Evolutionary conservation across 1,140 invertebrate species (phyloP), one percentile per base, ranked within the genome.

Genomic region (Drosophila suzukii): DNA sequence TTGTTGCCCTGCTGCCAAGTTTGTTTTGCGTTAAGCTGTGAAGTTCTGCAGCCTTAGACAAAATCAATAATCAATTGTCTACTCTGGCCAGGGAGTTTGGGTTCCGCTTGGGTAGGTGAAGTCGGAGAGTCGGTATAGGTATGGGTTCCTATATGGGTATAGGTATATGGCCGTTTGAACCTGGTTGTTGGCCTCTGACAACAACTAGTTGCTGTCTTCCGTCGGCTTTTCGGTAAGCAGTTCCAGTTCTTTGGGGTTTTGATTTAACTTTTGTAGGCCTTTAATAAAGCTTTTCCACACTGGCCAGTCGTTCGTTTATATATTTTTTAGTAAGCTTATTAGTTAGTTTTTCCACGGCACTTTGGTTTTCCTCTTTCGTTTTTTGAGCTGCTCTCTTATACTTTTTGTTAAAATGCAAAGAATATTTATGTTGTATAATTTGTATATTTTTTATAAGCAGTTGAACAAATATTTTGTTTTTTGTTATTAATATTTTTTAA

Each of bases 51-150:
- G 70, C 67, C 71, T 67, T 75, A 86, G 83, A 86, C 82, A 86
- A 86, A 86, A 86, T 86, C 82, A 86, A 86, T 86, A 86, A 86
- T 86, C 82, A 86, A 86, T 86, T 86, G 82, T 86, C 82, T 86
- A 81, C 78, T 78, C 75, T 62, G 66, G 68, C 53, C 51, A 30
- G 39, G 70, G 71, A 74, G 70, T 50, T 30, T 34, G 62, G 43
- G 10, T 13, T 13, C 12, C 20, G 15, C 41, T 8, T 7, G 36
- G 30, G 57, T 3, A 24, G 73, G 36, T 54, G 70, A 51, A 53
- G 80, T 61, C 57, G 76, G 66, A 39, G 66, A 39, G 56, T 60
- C 24, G 53, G 56, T 58, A 15, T 39, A 38, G 50, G 56, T 59
- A 63, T 57, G 77, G n/a, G 8, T 6, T 8, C 32, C 2, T 34